Conservation (phyloP, 2,113 vertebrate genomes). For the Condylura cristata region DNA sequence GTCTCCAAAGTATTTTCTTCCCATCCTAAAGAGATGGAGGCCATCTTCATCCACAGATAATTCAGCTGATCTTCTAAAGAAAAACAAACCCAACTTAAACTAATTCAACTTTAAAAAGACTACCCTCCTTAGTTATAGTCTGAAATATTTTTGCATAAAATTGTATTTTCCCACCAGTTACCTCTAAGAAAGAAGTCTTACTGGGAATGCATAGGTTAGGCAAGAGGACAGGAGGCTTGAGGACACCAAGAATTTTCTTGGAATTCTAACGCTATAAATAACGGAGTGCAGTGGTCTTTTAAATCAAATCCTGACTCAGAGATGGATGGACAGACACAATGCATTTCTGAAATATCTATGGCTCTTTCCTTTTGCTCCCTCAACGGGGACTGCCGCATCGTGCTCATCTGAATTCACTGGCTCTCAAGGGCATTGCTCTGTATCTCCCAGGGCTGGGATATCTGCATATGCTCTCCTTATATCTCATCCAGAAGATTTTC, state of each 20-base stretch:
- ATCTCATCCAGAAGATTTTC: background rate
- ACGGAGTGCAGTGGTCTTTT: background rate
- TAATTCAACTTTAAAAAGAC: background rate
- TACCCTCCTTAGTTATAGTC: background rate
- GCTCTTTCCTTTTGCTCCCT: background rate
- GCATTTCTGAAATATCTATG: background rate
- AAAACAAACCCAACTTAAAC: background rate
- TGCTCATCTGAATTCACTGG: background rate
- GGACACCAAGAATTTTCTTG: background rate
- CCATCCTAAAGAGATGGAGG: background rate
- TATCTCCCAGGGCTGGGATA: background rate
- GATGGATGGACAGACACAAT: background rate
- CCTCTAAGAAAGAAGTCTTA: background rate
- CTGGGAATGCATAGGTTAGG: background rate
- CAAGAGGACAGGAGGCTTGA: background rate
- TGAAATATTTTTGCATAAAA: background rate
- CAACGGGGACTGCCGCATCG: accelerated
- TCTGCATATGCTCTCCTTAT: background rate
- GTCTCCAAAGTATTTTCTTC: background rate
- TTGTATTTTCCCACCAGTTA: background rate
- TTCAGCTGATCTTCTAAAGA: background rate
- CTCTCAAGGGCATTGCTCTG: background rate
- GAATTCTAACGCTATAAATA: background rate
- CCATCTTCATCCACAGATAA: background rate
- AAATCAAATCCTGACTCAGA: background rate